Base-by-base conservation (phyloP, 2,888 invertebrate species). In the Thymelicus sylvestris region DNA sequence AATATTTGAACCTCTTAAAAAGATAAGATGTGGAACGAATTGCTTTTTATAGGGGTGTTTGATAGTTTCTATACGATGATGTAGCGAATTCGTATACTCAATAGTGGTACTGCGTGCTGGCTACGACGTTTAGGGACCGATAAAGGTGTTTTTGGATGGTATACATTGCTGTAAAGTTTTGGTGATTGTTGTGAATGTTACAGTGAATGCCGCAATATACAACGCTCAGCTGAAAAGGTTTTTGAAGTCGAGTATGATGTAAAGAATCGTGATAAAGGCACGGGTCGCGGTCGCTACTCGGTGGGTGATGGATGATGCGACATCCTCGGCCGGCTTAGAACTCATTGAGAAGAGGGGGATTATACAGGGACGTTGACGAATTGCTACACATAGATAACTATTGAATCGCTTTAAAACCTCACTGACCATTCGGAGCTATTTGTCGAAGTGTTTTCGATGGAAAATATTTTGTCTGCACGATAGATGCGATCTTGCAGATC, bases 331-430 rank as follows among this genome's bases (percentile, higher is more conserved):
- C 81, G 85, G 89, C 89, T 90, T 89, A 89, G 85, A 85, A 85
- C 89, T 90, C 91, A 91, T 90, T 89, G 90, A 90, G 87, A 87
- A 84, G 73, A 73, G 83, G 83, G 69, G 91, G 91, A 91, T 92
- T 92, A 92, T 88, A 87, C 84, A 82, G 83, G 81, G 92, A 92
- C 93, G 87, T 91, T 92, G 92, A 92, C 90, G 90, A 87, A 92
- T 92, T 86, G 88, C 89, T 81, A 82, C 87, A 85, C 83, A 86
- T 83, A 88, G 89, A 89, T 90, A 90, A 85, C 86, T 86, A 86
- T 89, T 87, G 86, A 88, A 90, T 90, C 86, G 88, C 86, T 91
- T 91, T 91, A 90, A 91, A 91, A 91, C 87, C 76, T 74, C 67
- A 66, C 74, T 73, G 73, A 68, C 72, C 72, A 57, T 55, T 72